Percentiles rank a stretch among this genome's conserved stretches.
phyloP scores from a whole-genome alignment of 2,797 vertebrate species.

The Adelosebastes latens region DNA sequence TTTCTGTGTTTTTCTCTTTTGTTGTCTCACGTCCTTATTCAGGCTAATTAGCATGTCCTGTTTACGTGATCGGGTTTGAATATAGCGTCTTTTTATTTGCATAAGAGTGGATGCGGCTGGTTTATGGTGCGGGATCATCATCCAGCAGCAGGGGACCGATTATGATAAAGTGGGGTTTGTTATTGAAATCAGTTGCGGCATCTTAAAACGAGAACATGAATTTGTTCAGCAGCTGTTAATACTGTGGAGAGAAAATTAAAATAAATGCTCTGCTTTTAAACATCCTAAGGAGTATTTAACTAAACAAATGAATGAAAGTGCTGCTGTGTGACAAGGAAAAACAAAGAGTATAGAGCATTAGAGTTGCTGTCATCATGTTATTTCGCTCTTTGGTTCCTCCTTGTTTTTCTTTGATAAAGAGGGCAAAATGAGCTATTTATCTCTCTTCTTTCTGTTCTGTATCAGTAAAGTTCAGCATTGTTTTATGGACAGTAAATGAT shows the following conservation, averaged over 20 bases:
- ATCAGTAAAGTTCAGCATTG: neutral
- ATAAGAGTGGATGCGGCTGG: neutral
- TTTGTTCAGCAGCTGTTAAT: neutral
- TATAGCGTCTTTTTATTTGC: neutral
- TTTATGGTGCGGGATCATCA: neutral
- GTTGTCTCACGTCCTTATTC: neutral
- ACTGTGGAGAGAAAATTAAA: neutral
- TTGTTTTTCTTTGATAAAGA: neutral
- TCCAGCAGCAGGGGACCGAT: neutral
- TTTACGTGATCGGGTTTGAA: neutral
- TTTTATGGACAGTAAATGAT: neutral
- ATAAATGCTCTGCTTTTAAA: neutral
- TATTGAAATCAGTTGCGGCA: constrained; percentile 1
- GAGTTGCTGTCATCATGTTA: neutral
- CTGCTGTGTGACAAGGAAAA: neutral
- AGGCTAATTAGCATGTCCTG: neutral
- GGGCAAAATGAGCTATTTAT: neutral
- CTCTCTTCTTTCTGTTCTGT: neutral
- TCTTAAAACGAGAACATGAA: neutral
- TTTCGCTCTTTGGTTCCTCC: neutral
- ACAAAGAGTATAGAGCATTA: neutral
- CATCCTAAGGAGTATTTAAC: neutral
- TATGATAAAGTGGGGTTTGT: neutral
- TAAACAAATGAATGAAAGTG: neutral
- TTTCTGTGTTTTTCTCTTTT: neutral